Evolutionary conservation across 1,140 invertebrate genomes (phyloP).

Genomic region (Rhopalosiphum padi): DNA sequence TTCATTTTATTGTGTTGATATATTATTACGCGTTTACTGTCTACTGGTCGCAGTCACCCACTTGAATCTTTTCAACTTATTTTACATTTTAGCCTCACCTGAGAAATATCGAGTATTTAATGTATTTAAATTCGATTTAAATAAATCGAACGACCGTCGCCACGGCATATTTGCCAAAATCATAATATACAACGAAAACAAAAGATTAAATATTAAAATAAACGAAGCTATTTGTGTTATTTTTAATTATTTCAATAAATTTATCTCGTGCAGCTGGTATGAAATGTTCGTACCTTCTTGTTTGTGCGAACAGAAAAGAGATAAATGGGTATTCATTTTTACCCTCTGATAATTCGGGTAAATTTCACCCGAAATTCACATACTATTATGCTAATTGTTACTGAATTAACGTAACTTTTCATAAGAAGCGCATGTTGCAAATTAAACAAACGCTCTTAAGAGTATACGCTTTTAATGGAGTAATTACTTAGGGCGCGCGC

Average conservation of each 20-base stretch:
- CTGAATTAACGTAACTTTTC: slow-evolving; percentile 10
- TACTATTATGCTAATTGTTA: slow-evolving; percentile 47
- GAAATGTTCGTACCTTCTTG: background rate
- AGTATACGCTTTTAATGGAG: slow-evolving; percentile 36
- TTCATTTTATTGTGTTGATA: slow-evolving; percentile 12
- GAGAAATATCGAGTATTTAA: background rate
- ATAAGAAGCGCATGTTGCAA: slow-evolving; percentile 17
- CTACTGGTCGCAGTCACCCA: background rate
- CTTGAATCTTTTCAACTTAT: background rate
- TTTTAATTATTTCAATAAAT: background rate
- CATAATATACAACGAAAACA: background rate
- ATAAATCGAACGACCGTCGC: background rate
- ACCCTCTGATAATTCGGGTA: background rate
- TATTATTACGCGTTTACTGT: background rate
- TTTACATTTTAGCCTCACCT: background rate
- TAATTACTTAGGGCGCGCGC: slow-evolving; percentile 16
- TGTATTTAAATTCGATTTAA: background rate
- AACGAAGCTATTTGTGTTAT: background rate
- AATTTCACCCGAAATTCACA: background rate
- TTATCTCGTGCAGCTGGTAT: background rate
- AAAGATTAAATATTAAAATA: background rate
- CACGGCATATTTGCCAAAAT: background rate
- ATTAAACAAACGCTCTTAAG: slow-evolving; percentile 39
- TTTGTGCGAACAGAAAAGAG: background rate
- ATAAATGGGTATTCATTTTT: slow-evolving; percentile 32